Base-by-base conservation (phyloP, 1,140 invertebrate genomes). In the Drosophila busckii region DNA sequence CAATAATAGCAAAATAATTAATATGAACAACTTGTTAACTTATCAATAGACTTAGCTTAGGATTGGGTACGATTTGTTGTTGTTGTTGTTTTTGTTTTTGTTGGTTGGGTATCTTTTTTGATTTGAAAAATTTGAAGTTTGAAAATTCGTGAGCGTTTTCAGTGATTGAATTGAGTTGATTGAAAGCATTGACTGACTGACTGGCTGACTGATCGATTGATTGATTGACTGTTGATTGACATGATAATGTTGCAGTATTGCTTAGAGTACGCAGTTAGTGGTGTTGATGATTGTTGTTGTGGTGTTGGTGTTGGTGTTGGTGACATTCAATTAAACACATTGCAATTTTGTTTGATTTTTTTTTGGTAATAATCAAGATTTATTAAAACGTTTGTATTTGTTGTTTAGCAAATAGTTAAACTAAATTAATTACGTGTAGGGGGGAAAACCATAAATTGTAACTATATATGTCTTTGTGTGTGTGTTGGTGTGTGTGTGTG, bases 161-260 rank as follows among this genome's bases (percentile, higher is more conserved):
- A 80, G 76, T 80, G 75, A 82, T 63, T 56, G 40, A 60, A 54
- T 56, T 58, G 50, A 50, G 40, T 59, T 46, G 46, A 55, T 32
- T 59, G 48, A 52, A 34, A 68, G 32, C 37, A 32, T 41, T 55
- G 28, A 35, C 37, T 49, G 64, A 53, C 34, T 45, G 50, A 37
- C 53, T 58, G 61, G 19, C 48, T 66, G 62, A 34, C 41, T 67
- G 55, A 50, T 28, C 58, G 55, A 49, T 6, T 48, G 38, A 38
- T 16, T 64, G 40, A 59, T 37, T 68, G 65, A 66, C 62, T 70
- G 54, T 64, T 64, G 73, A 69, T 71, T 54, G 61, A 61, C 75
- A 75, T 82, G 75, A 82, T 82, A 80, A 80, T 82, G 75, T 80
- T 69, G 62, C 55, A 58, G 76, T 59, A 52, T 75, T 76, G 35